Evolutionary conservation across 1,140 invertebrate genomes (phyloP), one percentile per base, ranked within the genome.

Genomic region (Drosophila bocki): DNA sequence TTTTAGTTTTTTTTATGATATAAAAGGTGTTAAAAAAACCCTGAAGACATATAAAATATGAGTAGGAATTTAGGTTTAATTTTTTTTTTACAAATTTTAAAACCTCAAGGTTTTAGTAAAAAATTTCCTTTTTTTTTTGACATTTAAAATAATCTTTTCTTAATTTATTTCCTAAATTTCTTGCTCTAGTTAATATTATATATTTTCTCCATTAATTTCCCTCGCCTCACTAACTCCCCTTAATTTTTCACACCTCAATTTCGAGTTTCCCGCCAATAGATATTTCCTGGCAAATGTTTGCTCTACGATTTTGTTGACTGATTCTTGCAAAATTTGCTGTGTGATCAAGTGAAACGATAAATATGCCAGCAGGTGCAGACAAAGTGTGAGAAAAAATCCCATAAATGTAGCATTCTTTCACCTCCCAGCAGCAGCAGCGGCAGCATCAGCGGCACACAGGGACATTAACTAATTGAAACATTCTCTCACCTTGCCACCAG

Each of bases 251-350:
- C 82, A 75, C 68, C 78, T 50, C 53, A 81, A 78, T 86, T 82
- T 69, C 19, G 29, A 56, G 76, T 71, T 72, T 70, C 54, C 42
- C 54, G 76, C 35, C 61, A 80, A 83, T 51, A 70, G 79, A 83
- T 87, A 69, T 87, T 87, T 79, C 68, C 76, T 45, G 76, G 29
- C 80, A 85, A 85, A 81, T 85, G 82, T 70, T 78, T 62, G 67
- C 63, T 41, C 53, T 53, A 48, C 57, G 50, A 64, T 78, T 77
- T 82, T 57, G 65, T 64, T 65, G 80, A 69, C 69, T 65, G 48
- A 44, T 72, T 58, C 33, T n/a, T 19, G 29, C 19, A 45, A 56
- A 56, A 68, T 68, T 19, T 32, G 19, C 33, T 7, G 3, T 29
- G 48, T 35, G 48, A 70, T 70, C 42, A 69, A 70, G 42, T 35